Base-by-base conservation (phyloP, 2,113 vertebrate genomes). In the Pseudorectes ferrugineus region DNA sequence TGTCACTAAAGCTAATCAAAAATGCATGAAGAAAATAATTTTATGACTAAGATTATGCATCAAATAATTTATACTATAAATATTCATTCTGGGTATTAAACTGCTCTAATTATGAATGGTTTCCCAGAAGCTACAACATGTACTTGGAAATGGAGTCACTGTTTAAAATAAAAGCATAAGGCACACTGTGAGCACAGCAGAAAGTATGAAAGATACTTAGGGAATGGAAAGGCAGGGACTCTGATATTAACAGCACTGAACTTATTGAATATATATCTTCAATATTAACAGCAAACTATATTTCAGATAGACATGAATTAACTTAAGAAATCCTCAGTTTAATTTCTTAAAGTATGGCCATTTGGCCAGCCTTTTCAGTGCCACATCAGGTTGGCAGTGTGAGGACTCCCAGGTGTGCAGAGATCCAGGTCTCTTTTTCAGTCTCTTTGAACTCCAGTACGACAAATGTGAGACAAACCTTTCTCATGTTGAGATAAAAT, bases 51-150 rank as follows among this genome's bases (percentile, higher is more conserved):
- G 4, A 77, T 52, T 77, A 88, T 48, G 33, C 13, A 74, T 62
- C 19, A 95, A 76, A 70, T 81, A 74, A 77, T 70, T 89, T 67
- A 81, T 67, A 33, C 8, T 91, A 62, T 28, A 70, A 88, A 83
- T 83, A 86, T 76, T 96, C 74, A 62, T 86, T 80, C 52, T 38
- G 11, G 36, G 2, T 40, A 80, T 96, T 88, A 88, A 86, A 45
- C 18, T 86, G 21, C 40, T 89, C 36, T 46, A 55, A 66, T 73
- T 94, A 76, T 43, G 35, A 92, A 79, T 59, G 36, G 49, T 40
- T 95, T 95, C 82, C 67, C 58, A 88, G 79, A 90, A 94, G 23
- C 31, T 76, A 46, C 5, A 2, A 17, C 58, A 46, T 72, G 29
- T 87, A 77, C 21, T 36, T 36, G 43, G 33, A 96, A 92, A 71